Evolutionary conservation across 2,797 vertebrate genomes (phyloP).

Genomic region (Falco columbarius): DNA sequence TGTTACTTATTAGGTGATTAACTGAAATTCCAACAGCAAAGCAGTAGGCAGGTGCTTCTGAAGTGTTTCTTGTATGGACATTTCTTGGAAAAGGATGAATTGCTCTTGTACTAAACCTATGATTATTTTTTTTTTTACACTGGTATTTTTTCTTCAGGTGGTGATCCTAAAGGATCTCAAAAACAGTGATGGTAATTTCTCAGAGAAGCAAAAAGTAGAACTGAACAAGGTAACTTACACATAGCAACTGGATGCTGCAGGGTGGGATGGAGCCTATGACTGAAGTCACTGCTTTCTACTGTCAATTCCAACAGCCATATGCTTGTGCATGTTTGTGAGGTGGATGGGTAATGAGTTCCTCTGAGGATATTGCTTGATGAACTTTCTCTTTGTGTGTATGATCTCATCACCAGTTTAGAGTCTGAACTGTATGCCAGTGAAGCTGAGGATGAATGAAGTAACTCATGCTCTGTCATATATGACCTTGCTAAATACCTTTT

Average conservation of each 20-base stretch:
- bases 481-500: constrained; percentile 2
- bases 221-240: constrained; percentile 85
- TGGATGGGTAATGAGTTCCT: background rate
- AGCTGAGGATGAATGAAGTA: constrained; percentile 12
- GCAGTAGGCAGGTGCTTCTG: background rate
- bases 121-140: background rate
- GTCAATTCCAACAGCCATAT: background rate
- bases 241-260: background rate
- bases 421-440: background rate
- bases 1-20: background rate
- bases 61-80: background rate
- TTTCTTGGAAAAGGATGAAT: background rate
- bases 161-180: constrained; percentile 93
- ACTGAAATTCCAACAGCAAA: background rate
- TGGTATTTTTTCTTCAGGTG: constrained; percentile 77
- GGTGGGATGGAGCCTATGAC: background rate
- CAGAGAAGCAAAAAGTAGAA: constrained; percentile 89
- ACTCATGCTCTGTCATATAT: background rate
- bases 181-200: constrained; percentile 88
- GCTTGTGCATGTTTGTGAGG: background rate
- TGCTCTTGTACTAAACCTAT: background rate
- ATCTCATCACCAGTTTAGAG: background rate
- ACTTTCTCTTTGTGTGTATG: background rate
- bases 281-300: background rate
- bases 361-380: background rate